Conservation (phyloP, 2,888 invertebrate genomes). For the Aporophyla lueneburgensis region DNA sequence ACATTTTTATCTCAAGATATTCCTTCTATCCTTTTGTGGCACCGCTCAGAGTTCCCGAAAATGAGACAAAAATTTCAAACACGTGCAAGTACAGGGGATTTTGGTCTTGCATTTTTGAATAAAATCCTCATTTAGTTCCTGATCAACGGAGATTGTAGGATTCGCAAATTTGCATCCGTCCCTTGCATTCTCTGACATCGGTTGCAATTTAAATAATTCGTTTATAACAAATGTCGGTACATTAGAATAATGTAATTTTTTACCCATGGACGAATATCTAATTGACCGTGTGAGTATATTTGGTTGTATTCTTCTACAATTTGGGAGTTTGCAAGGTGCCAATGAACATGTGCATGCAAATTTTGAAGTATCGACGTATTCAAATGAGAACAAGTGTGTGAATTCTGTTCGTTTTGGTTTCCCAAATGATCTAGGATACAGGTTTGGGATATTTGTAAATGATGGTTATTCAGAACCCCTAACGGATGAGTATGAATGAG, state of each 20-base stretch:
- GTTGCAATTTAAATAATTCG: constrained; percentile 87
- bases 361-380: constrained; percentile 79
- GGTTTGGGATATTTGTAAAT: constrained; percentile 64
- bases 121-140: constrained; percentile 86
- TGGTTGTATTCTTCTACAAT: constrained; percentile 71
- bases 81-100: constrained; percentile 73
- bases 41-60: constrained; percentile 66
- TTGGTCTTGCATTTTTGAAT: constrained; percentile 84
- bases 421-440: constrained; percentile 74
- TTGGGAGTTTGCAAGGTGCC: constrained; percentile 61
- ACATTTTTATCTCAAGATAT: constrained; percentile 43
- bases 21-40: constrained; percentile 49
- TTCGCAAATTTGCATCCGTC: constrained; percentile 84
- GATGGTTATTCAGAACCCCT: constrained; percentile 57
- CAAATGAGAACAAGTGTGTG: constrained; percentile 84
- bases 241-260: constrained; percentile 81
- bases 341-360: constrained; percentile 73
- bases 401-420: constrained; percentile 75
- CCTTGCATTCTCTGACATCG: constrained; percentile 72
- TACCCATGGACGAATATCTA: constrained; percentile 78
- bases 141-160: constrained; percentile 83
- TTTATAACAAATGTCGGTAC: constrained; percentile 81
- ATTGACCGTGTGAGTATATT: constrained; percentile 84
- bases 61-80: constrained; percentile 69
- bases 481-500: constrained; percentile 61